Percentiles rank a stretch among this genome's conserved stretches.
Evolutionary conservation across 2,797 vertebrate genomes (phyloP).

Genomic region (Molossus molossus): DNA sequence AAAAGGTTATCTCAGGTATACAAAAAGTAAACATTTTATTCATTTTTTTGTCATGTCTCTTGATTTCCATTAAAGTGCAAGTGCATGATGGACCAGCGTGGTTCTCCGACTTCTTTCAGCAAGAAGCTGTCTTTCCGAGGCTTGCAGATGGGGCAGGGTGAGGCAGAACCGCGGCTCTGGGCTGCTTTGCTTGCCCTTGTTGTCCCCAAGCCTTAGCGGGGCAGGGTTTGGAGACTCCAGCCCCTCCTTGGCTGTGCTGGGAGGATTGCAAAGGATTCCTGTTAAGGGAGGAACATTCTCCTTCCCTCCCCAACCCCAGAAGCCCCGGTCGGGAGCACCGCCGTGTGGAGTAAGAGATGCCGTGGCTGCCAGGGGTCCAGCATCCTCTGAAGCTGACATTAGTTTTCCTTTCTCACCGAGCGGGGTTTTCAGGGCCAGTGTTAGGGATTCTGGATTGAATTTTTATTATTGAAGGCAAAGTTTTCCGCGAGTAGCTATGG

Average conservation of each 20-base stretch:
- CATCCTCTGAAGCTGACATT: background rate
- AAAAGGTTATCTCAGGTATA: background rate
- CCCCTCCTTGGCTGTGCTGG: background rate
- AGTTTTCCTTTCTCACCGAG: background rate
- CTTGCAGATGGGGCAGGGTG: background rate
- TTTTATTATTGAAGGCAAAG: background rate
- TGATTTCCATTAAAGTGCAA: background rate
- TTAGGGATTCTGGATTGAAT: background rate
- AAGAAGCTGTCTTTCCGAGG: background rate
- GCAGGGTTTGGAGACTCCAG: background rate
- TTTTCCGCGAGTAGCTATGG: background rate
- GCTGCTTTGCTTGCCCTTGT: background rate
- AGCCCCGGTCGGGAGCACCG: no score
- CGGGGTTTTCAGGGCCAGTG: background rate
- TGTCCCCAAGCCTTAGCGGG: background rate
- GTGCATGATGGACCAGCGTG: background rate
- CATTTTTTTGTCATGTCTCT: background rate
- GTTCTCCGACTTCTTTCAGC: background rate
- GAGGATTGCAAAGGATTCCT: background rate
- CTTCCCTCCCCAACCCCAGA: background rate
- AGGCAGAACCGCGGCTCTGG: background rate
- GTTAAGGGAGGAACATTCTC: background rate
- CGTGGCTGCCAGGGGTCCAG: fast-evolving
- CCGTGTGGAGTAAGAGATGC: background rate
- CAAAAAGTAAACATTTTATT: background rate